These are phyloP conservation scores for Hormiphora californensis DNA, from an alignment of 37 sponge, comb jelly and placozoan species.

Conservation along the genomic window DNA sequence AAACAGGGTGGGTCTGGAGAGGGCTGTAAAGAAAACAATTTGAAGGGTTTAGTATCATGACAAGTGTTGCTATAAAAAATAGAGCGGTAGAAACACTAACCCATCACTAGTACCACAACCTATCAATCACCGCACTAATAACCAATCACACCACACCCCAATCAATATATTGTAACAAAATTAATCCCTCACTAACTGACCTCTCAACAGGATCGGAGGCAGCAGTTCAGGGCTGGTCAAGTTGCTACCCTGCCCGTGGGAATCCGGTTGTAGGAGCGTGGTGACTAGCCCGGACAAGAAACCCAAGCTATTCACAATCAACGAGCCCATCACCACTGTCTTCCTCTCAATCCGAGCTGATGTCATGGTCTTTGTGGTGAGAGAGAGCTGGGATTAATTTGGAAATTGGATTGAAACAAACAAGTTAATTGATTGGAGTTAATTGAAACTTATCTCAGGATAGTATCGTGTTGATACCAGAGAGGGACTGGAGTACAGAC, in stretches of 20 bases:
- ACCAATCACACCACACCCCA: too few relatives aligned
- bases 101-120: too few relatives aligned
- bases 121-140: too few relatives aligned
- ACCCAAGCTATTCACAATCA: background rate
- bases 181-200: too few relatives aligned
- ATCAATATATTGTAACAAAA: too few relatives aligned
- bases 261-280: background rate
- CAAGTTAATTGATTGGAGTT: background rate
- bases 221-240: background rate
- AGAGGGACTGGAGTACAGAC: background rate
- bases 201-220: too few relatives aligned
- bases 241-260: constrained; percentile 12
- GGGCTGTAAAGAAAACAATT: too few relatives aligned
- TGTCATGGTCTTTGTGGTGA: background rate
- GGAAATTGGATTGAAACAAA: background rate
- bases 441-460: background rate
- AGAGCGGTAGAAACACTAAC: too few relatives aligned
- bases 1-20: too few relatives aligned
- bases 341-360: background rate
- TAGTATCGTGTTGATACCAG: background rate
- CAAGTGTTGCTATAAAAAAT: too few relatives aligned
- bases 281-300: background rate
- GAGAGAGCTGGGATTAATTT: background rate
- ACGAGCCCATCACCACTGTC: background rate
- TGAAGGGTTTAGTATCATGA: too few relatives aligned